Evolutionary conservation across 2,113 vertebrate species (phyloP), one percentile per base, ranked within the genome.

Genomic region (Polyodon spathula): DNA sequence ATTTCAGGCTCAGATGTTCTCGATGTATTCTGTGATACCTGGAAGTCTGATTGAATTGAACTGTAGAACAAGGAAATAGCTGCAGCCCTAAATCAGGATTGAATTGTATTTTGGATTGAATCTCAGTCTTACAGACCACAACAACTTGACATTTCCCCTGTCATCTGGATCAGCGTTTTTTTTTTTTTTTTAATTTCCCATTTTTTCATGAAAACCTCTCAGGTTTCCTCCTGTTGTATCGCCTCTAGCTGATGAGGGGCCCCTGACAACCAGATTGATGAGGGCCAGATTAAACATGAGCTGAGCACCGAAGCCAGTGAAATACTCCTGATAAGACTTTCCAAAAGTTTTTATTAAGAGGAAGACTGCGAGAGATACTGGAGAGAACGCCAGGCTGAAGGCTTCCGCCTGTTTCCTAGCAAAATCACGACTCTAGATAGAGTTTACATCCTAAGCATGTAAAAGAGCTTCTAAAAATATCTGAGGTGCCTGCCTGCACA

Each of bases 391-490:
- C 56, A 66, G 55, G 16, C 16, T 54, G 53, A 27, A 38, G 53
- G 5, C 11, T 54, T 70, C 76, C 67, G 75, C 68, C 78, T 76
- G 76, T 83, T 95, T 97, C 92, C 90, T 89, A 77, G 63, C 71
- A 88, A 88, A 89, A 75, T 84, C 84, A 80, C 81, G 84, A 84
- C 84, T 89, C 84, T 84, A 76, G 78, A 82, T 84, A 81, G 71
- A 79, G 79, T 78, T 81, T 79, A 84, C 83, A 91, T 92, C 92
- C 90, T 92, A 89, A 74, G 83, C 86, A 83, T 73, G 74, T 81
- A 82, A 81, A 73, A 63, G 56, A 71, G 43, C 68, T 69, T 80
- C 89, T 93, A 92, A 92, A 94, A 95, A 95, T 91, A 93, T 70
- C 71, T 63, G 67, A 54, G 74, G 76, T 78, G 78, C 71, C 27